A percentile compares a stretch with the other conserved stretches of the same genome.
These are phyloP conservation scores for Hypomecis atomaria DNA, from an alignment of 2,888 invertebrate genomes.

Conservation along the genomic window DNA sequence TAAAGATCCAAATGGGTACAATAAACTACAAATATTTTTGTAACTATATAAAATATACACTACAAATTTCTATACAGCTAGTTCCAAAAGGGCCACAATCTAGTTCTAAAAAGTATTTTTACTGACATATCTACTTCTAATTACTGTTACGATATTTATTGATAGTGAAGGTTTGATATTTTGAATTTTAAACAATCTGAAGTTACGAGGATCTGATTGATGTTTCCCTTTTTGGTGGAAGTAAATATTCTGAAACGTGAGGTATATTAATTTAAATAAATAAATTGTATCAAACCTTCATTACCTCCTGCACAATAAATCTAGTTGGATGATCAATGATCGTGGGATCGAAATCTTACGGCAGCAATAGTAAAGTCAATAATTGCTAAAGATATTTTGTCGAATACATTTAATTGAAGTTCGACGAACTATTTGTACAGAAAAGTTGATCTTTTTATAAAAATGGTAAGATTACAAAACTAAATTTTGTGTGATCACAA, in stretches of 20 bases:
- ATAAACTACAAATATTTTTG: constrained; percentile 3
- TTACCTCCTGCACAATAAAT: not conserved
- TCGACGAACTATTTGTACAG: too few species aligned
- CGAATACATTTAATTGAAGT: too few species aligned
- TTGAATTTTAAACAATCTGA: not conserved
- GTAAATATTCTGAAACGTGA: too few species aligned
- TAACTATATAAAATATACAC: not conserved
- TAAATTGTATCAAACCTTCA: not conserved
- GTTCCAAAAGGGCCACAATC: constrained; percentile 14
- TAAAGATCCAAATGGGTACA: constrained; percentile 27
- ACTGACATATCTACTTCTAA: constrained; percentile 35
- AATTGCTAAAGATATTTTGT: too few species aligned
- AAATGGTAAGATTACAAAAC: too few species aligned
- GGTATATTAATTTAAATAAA: too few species aligned
- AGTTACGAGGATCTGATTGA: too few species aligned
- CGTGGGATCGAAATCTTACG: not conserved
- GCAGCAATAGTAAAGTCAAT: too few species aligned
- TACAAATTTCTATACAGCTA: constrained; percentile 5
- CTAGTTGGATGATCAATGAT: not conserved
- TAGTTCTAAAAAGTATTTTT: constrained; percentile 9
- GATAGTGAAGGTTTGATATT: constrained; percentile 5
- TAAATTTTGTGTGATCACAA: too few species aligned
- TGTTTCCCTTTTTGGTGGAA: too few species aligned
- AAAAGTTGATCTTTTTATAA: too few species aligned
- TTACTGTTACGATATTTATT: not conserved